A percentile compares a stretch with the other conserved stretches of the same genome.
Conservation (phyloP, 2,888 invertebrate species). For the Calliphora vomitoria region DNA sequence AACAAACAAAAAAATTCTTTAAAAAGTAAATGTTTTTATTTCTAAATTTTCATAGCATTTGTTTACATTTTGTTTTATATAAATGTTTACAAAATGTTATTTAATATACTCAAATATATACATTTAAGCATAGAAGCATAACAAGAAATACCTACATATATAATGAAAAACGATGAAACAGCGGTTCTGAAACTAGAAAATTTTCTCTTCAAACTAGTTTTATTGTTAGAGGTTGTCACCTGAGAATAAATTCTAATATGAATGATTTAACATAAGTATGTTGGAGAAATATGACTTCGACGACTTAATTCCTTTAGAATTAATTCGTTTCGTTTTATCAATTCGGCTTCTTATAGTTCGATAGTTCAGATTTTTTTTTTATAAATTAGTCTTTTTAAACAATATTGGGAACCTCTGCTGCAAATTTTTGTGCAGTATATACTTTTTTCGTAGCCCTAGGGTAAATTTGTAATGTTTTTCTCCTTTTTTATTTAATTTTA, state of each 20-base stretch:
- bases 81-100: slow-evolving; percentile 10
- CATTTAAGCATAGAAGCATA: not conserved
- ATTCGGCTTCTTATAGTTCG: too few species aligned
- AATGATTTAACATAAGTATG: not conserved
- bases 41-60: slow-evolving; percentile 1
- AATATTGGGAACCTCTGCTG: not conserved
- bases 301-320: too few species aligned
- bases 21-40: not conserved
- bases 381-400: not conserved
- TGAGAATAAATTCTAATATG: too few species aligned
- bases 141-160: not conserved
- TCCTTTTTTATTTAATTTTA: not conserved
- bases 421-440: not conserved
- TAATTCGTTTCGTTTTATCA: too few species aligned
- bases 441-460: not conserved
- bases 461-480: slow-evolving; percentile 6
- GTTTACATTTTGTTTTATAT: slow-evolving; percentile 4
- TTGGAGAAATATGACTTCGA: not conserved
- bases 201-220: not conserved
- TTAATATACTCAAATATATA: slow-evolving; percentile 2
- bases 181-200: not conserved
- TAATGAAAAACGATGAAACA: slow-evolving; percentile 3
- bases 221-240: too few species aligned
- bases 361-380: not conserved
- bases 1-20: not conserved